Conservation (phyloP, 1,140 invertebrate genomes). For the Scaptomyza graminum region DNA sequence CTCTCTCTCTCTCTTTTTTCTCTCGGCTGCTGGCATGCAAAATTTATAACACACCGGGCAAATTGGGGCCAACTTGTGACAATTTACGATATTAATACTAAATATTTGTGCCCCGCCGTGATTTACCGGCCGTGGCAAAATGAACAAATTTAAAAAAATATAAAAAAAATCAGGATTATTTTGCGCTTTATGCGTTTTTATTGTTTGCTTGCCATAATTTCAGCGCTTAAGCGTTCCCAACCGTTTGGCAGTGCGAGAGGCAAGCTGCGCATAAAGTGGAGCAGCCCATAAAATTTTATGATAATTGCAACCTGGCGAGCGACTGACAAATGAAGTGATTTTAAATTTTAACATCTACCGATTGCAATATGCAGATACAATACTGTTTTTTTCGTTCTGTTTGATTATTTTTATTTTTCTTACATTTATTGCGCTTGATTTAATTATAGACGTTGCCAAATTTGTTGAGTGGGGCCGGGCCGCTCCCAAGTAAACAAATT, state of each 20-base stretch:
- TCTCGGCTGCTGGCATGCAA: slow-evolving; percentile 53
- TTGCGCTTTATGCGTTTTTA: slow-evolving; percentile 73
- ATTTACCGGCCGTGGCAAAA: slow-evolving; percentile 55
- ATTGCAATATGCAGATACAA: background rate
- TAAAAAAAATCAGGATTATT: slow-evolving; percentile 60
- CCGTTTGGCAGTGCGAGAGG: slow-evolving; percentile 43
- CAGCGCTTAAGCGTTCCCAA: slow-evolving; percentile 66
- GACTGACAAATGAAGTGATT: slow-evolving; percentile 76
- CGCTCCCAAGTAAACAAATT: slow-evolving; percentile 39
- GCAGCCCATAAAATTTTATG: slow-evolving; percentile 78
- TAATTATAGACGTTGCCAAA: slow-evolving; percentile 49
- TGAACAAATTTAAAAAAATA: slow-evolving; percentile 1
- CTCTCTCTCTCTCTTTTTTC: background rate
- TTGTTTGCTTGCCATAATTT: slow-evolving; percentile 78
- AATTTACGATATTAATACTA: slow-evolving; percentile 83
- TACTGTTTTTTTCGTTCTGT: background rate
- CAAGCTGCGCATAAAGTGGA: slow-evolving; percentile 73
- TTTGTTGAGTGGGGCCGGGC: slow-evolving; percentile 24
- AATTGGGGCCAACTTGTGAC: slow-evolving; percentile 82
- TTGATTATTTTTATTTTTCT: slow-evolving; percentile 15
- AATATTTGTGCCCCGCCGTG: slow-evolving; percentile 80
- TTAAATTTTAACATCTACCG: slow-evolving; percentile 36
- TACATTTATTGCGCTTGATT: slow-evolving; percentile 39
- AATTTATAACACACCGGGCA: slow-evolving; percentile 73
- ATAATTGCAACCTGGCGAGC: slow-evolving; percentile 64